Base-by-base conservation (phyloP, 1,140 invertebrate species). In the Oncopeltus fasciatus region DNA sequence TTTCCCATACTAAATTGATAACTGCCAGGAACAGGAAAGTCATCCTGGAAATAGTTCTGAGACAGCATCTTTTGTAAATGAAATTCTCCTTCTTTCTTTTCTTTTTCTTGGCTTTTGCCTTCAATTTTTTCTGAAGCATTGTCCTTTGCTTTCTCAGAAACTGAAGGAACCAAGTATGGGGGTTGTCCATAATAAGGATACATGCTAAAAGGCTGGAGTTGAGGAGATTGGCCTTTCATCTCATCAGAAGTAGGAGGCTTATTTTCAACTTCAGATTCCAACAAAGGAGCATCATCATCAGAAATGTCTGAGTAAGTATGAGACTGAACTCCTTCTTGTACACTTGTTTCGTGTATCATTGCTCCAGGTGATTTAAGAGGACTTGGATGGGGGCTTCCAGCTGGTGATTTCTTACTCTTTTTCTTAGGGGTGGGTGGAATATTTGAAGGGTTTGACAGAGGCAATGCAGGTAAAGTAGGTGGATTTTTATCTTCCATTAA, bases 261-360 rank as follows among this genome's bases (percentile, higher is more conserved):
- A 67, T 81, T 81, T 11, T 75, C 73, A 2, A 78, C 70, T 62
- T 84, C 81, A 20, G 80, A 77, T 61, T 93, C 90, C 28, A 86
- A 76, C 1, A 86, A 80, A 0, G 89, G 87, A n/a, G 89, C 87
- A 11, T 85, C 84, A 71, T 96, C 92, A 74, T 96, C 93, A 0
- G 92, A 95, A 64, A 98, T 97, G 75, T 98, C 94, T 53, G 92
- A 95, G 73, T 96, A 98, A 0, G 93, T 93, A 3, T 93, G 93
- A 77, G 88, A 92, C 70, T 85, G 90, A 58, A 86, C 90, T 72
- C 91, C 86, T 53, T 90, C 88, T 43, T 86, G 73, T 51, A 74
- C 78, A 0, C 77, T 74, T 65, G 67, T 76, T 66, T 75, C 75
- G 64, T 70, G 78, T 67, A 16, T 78, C 78, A 38, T 79, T 75